These are phyloP conservation scores for Lamellibrachia columna DNA, from an alignment of 2,888 invertebrate species.

Conservation along the genomic window DNA sequence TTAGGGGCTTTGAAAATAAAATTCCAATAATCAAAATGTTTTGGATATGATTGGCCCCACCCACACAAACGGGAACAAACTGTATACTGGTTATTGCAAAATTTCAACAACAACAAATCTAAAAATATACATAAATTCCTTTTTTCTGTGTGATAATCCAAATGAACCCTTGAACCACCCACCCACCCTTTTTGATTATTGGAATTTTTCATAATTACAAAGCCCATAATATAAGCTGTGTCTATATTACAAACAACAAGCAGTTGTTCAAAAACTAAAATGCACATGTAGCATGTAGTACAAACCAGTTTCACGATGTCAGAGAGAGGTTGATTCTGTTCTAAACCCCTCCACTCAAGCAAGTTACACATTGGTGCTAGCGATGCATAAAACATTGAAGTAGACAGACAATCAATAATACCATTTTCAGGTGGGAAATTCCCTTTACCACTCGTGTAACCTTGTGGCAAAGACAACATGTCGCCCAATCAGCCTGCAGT, in stretches of 20 bases:
- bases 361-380: neutral
- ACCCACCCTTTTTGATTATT: too few species aligned
- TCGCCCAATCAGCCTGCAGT: neutral
- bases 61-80: too few species aligned
- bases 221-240: neutral
- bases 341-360: neutral
- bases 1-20: neutral
- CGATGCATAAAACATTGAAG: neutral
- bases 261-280: neutral
- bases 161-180: too few species aligned
- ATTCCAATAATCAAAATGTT: too few species aligned
- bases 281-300: neutral
- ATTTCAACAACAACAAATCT: too few species aligned
- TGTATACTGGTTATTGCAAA: too few species aligned
- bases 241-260: neutral
- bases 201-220: too few species aligned
- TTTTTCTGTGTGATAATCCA: too few species aligned
- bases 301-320: neutral
- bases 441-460: neutral
- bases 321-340: neutral
- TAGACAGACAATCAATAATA: constrained; percentile 2
- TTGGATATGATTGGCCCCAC: too few species aligned
- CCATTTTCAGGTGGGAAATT: constrained; percentile 1
- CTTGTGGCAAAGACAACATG: neutral
- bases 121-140: too few species aligned